Evolutionary conservation across 2,113 vertebrate species (phyloP).

Genomic region (Hassar affinis): DNA sequence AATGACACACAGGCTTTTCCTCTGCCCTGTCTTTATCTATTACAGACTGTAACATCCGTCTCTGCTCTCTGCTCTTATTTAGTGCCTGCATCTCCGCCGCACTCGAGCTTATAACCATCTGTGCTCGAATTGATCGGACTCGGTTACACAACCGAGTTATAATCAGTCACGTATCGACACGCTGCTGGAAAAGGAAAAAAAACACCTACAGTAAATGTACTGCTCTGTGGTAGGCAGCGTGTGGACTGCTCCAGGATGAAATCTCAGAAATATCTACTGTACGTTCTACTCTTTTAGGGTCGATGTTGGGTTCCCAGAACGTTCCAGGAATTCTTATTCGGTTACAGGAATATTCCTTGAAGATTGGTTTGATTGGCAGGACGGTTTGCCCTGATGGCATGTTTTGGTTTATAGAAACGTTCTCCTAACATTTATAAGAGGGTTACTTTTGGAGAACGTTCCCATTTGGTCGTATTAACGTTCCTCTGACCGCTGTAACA

Average conservation of each 20-base stretch:
- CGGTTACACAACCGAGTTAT: neutral
- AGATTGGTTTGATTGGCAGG: too few relatives aligned
- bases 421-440: too few relatives aligned
- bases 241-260: neutral
- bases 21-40: constrained; percentile 25
- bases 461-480: too few relatives aligned
- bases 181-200: neutral
- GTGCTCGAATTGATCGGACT: neutral
- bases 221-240: neutral
- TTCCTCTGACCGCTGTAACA: too few relatives aligned
- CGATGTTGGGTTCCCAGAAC: too few relatives aligned
- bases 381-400: too few relatives aligned
- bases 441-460: too few relatives aligned
- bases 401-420: too few relatives aligned
- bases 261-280: neutral
- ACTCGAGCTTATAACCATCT: constrained; percentile 32
- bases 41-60: neutral
- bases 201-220: neutral
- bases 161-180: constrained; percentile 25
- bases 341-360: too few relatives aligned
- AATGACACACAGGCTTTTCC: constrained; percentile 35
- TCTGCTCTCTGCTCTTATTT: constrained; percentile 14
- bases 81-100: constrained; percentile 10
- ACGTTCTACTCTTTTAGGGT: too few relatives aligned
- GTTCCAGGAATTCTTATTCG: too few relatives aligned